A percentile compares a stretch with the other conserved stretches of the same genome.
phyloP scores from a whole-genome alignment of 1,140 invertebrate species.

The Hycleus phaleratus region DNA sequence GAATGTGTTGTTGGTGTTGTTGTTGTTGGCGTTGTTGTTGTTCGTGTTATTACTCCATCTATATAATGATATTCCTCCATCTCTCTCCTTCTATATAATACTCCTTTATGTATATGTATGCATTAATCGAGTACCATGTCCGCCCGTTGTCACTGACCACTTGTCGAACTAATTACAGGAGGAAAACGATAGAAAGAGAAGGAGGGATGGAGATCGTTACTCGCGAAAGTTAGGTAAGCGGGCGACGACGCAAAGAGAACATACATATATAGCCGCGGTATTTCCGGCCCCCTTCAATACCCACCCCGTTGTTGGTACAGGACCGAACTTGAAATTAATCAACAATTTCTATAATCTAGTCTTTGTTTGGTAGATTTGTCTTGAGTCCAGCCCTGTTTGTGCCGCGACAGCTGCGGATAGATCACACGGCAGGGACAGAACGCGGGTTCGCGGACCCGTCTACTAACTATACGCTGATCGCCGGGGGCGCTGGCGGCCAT shows the following conservation, averaged over 20 bases:
- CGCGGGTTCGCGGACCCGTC: background rate
- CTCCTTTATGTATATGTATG: conserved; percentile 1
- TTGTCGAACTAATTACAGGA: conserved; percentile 20
- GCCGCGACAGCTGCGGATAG: conserved; percentile 15
- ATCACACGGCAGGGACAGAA: background rate
- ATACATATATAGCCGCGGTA: conserved; percentile 6
- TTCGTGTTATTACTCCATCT: no score
- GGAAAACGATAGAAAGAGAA: background rate
- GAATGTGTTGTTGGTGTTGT: background rate
- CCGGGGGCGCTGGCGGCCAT: background rate
- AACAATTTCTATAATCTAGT: no score
- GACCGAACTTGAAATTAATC: background rate
- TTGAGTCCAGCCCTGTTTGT: conserved; percentile 8
- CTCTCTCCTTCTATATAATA: no score
- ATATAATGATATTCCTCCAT: no score
- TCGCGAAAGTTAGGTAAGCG: conserved; percentile 3
- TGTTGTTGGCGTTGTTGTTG: no score
- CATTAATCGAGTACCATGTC: conserved; percentile 14
- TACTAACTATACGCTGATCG: background rate
- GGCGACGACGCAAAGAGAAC: conserved; percentile 1
- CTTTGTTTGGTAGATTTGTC: background rate
- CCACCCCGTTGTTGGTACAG: conserved; percentile 4
- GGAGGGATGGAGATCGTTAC: conserved; percentile 11
- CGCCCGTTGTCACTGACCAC: conserved; percentile 16
- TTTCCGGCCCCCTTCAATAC: conserved; percentile 15